Evolutionary conservation across 2,888 invertebrate species (phyloP).

Genomic region (Philereme vetulata): DNA sequence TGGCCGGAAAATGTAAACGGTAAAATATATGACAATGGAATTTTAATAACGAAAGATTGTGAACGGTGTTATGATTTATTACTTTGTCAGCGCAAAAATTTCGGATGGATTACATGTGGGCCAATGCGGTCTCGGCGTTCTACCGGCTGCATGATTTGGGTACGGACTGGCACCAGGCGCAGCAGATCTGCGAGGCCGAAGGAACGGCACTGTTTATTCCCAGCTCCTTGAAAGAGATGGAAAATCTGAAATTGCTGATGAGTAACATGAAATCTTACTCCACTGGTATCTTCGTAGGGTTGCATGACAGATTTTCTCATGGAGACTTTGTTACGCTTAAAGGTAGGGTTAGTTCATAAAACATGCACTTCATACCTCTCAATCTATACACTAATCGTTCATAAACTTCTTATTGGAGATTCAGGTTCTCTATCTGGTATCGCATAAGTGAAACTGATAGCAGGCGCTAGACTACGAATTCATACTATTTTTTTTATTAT

Average conservation of each 20-base stretch:
- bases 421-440: too few relatives aligned
- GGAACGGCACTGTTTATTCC: slow-evolving; percentile 55
- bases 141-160: slow-evolving; percentile 58
- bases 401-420: too few relatives aligned
- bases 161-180: slow-evolving; percentile 55
- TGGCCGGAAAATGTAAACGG: slow-evolving; percentile 32
- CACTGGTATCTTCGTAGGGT: slow-evolving; percentile 55
- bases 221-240: slow-evolving; percentile 53
- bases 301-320: slow-evolving; percentile 55
- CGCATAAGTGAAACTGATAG: too few relatives aligned
- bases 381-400: too few relatives aligned
- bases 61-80: slow-evolving; percentile 28
- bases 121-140: slow-evolving; percentile 53
- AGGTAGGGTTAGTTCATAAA: slow-evolving; percentile 37
- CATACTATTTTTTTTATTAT: too few relatives aligned
- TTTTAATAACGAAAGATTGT: slow-evolving; percentile 28
- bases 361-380: too few relatives aligned
- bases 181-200: slow-evolving; percentile 58
- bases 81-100: slow-evolving; percentile 53
- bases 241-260: slow-evolving; percentile 56
- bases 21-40: slow-evolving; percentile 34
- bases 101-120: slow-evolving; percentile 61
- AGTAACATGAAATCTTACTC: slow-evolving; percentile 61
- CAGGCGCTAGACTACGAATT: too few relatives aligned
- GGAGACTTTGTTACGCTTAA: slow-evolving; percentile 55